phyloP scores from a whole-genome alignment of 1,140 invertebrate species.

The Cherax quadricarinatus region DNA sequence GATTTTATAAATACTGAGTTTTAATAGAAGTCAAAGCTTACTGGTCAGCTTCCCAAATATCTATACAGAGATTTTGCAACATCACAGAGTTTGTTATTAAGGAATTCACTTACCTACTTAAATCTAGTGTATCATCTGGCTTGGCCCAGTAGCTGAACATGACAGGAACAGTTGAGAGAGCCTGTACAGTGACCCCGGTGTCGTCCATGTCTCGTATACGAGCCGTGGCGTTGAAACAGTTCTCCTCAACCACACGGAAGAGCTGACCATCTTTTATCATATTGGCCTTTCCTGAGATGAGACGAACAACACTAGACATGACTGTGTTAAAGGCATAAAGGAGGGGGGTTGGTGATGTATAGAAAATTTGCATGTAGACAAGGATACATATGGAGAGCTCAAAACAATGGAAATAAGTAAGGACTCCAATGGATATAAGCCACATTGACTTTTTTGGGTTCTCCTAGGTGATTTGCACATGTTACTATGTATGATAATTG shows the following conservation, averaged over 20 bases:
- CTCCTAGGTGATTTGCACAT: too few relatives aligned
- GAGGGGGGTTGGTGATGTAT: background rate
- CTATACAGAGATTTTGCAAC: too few relatives aligned
- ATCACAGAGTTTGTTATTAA: too few relatives aligned
- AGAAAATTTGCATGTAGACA: background rate
- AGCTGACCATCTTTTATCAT: constrained; percentile 81
- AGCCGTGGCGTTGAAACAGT: constrained; percentile 79
- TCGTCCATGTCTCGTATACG: constrained; percentile 79
- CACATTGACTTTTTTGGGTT: too few relatives aligned
- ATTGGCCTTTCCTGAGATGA: constrained; percentile 75
- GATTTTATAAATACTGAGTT: too few relatives aligned
- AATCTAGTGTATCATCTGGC: constrained; percentile 79
- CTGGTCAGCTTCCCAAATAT: too few relatives aligned
- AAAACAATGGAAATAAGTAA: too few relatives aligned
- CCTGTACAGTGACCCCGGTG: constrained; percentile 80
- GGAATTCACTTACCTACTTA: constrained; percentile 75
- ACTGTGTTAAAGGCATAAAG: background rate
- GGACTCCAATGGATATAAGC: too few relatives aligned
- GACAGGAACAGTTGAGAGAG: constrained; percentile 83
- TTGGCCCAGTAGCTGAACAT: constrained; percentile 84
- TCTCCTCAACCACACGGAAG: constrained; percentile 80
- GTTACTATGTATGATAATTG: too few relatives aligned
- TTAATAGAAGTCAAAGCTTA: too few relatives aligned
- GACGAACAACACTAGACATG: background rate
- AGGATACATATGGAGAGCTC: too few relatives aligned